Conservation (phyloP, 2,797 vertebrate genomes). For the Percopsis omiscomaycus region DNA sequence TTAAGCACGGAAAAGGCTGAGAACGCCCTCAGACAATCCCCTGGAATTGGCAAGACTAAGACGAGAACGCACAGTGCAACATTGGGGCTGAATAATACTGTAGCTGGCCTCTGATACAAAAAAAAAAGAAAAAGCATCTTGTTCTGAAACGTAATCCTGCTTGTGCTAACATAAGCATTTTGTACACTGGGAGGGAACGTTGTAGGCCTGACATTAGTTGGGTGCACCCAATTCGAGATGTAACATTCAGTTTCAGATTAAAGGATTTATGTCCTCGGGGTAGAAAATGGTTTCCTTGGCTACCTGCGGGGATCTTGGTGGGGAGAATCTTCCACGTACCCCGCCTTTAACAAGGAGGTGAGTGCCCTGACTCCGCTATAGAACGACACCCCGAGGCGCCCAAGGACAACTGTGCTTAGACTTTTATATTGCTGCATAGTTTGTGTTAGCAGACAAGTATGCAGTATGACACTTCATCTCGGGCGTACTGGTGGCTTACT, state of each 20-base stretch:
- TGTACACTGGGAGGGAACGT: not conserved
- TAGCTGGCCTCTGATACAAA: not conserved
- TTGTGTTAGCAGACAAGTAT: no score
- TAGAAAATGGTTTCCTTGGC: not conserved
- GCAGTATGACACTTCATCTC: no score
- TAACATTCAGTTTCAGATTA: not conserved
- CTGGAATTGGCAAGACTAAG: not conserved
- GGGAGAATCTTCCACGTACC: no score
- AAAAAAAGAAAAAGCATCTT: conserved; percentile 4
- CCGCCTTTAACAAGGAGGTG: no score
- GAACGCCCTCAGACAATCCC: not conserved
- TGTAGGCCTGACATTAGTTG: not conserved
- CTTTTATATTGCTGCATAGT: no score
- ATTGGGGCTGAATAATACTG: not conserved
- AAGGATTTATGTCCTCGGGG: not conserved
- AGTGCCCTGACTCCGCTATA: no score
- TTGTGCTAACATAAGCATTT: conserved; percentile 12
- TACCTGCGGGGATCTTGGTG: not conserved
- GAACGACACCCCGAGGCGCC: no score
- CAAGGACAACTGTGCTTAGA: no score
- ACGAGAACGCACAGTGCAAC: not conserved
- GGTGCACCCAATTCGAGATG: not conserved
- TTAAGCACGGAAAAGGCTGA: not conserved
- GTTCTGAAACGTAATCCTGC: conserved; percentile 2
- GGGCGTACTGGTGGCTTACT: no score